Evolutionary conservation across 1,140 invertebrate species (phyloP).

Genomic region (Drosophila hydei): DNA sequence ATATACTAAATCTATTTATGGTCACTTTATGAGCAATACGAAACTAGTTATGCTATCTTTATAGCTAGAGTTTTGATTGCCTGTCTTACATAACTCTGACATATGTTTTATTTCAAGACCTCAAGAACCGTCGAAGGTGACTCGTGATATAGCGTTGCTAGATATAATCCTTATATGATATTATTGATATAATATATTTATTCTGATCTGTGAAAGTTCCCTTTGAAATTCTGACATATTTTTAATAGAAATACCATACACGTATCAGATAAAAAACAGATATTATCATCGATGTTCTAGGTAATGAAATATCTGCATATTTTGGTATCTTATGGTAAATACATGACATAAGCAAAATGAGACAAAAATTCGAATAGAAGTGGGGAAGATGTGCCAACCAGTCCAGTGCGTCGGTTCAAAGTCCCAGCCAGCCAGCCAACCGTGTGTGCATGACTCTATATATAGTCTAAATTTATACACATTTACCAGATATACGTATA

Average conservation of each 20-base stretch:
- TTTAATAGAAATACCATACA: too few relatives aligned
- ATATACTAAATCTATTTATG: slow-evolving; percentile 15
- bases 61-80: background rate
- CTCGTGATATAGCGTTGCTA: too few relatives aligned
- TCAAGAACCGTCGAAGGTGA: too few relatives aligned
- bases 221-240: too few relatives aligned
- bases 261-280: slow-evolving; percentile 2
- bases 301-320: slow-evolving; percentile 1
- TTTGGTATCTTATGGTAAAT: slow-evolving; percentile 2
- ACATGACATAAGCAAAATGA: slow-evolving; percentile 13
- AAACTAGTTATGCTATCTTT: background rate
- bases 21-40: background rate
- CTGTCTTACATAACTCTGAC: slow-evolving; percentile 57
- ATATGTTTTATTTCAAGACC: slow-evolving; percentile 55
- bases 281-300: too few relatives aligned
- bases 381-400: too few relatives aligned
- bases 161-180: too few relatives aligned
- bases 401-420: slow-evolving; percentile 44
- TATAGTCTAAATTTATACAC: slow-evolving; percentile 20
- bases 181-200: too few relatives aligned
- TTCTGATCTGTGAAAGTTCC: too few relatives aligned
- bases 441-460: slow-evolving; percentile 9
- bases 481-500: slow-evolving; percentile 3
- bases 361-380: too few relatives aligned
- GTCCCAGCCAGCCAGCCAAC: slow-evolving; percentile 28